Base-by-base conservation (phyloP, 64 coral and sea anemone species). In the Porites australiensis region DNA sequence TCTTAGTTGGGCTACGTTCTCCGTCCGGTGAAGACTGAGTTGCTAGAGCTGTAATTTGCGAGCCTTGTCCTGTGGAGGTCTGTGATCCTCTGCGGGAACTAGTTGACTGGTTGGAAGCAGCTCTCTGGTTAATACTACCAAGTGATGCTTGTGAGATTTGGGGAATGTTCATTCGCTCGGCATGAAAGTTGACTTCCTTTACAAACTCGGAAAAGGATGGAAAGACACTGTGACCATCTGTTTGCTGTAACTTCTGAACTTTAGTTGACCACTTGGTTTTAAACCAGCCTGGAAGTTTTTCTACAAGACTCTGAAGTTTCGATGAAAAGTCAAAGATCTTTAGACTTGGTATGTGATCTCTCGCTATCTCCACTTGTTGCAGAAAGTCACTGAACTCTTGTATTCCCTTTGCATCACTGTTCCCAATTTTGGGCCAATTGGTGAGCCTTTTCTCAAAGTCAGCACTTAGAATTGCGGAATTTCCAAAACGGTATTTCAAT, bases 131-230 rank as follows among this genome's bases (percentile, higher is more conserved):
- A 43, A 23, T 44, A 43, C 44, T 73, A 73, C 13, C 44, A 44
- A 44, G 3, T 73, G 23, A 43, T 43, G 44, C 46, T 73, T 73
- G 72, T n/a, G 65, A 14, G 60, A 91, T 67, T 71, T 91, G 89
- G 8, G 89, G 89, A 57, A 91, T 91, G 77, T 91, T 91, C 77
- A 91, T 82, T 16, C 89, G 78, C 11, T 91, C 77, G 7, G 89
- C 77, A 47, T 81, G 89, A 48, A 82, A 91, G 21, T 44, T 77
- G 13, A 89, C 87, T n/a, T 89, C 49, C 21, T 49, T 53, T 11
- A 91, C 89, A 59, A 91, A 72, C n/a, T n/a, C n/a, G n/a, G n/a
- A n/a, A n/a, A n/a, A n/a, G n/a, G n/a, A n/a, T n/a, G n/a, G 89
- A 70, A 91, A 91, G 8, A 65, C 89, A 73, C 69, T 58, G 20